Base-by-base conservation (phyloP, 2,888 invertebrate genomes). In the Leptura quadrifasciata region DNA sequence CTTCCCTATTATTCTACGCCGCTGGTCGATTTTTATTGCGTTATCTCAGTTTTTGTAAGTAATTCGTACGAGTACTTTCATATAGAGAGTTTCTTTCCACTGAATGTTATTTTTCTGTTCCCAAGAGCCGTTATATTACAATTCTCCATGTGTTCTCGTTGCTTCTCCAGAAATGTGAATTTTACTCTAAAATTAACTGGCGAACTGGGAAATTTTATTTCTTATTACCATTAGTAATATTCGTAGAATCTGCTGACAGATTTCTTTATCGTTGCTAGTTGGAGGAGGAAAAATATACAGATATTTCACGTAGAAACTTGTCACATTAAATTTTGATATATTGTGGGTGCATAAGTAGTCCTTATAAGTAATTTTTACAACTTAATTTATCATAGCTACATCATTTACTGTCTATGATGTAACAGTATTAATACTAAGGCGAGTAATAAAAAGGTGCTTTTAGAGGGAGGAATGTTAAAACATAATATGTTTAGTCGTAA, bases 181-280 rank as follows among this genome's bases (percentile, higher is more conserved):
- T 69, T 65, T 58, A 69, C 47, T 74, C 64, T 74, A 64, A 64
- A 74, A 69, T 74, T 64, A 63, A 74, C 55, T 52, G 69, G 61
- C 69, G 39, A 57, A 69, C 52, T 20, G 35, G 31, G 27, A 31
- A 24, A 20, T 64, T 69, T 74, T 72, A 61, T 52, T 68, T 68
- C 67, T 68, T 68, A 54, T 67, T 74, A 65, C 58, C n/a, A 60
- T 73, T 60, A 67, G 27, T 10, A 21, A 20, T 47, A 54, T 68
- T 27, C 31, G 27, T 24, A 31, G 52, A 24, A 61, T 73, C 18
- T 60, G 58, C 17, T 27, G 52, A 17, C 52, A 52, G 35, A 54
- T 67, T 74, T 55, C 27, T 60, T 67, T 27, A 52, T 68, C 31
- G 58, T 47, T 64, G 10, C 1, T 20, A 31, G 47, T 47, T 47